Conservation (phyloP, 2,888 invertebrate species). For the Morpho deidamia region DNA sequence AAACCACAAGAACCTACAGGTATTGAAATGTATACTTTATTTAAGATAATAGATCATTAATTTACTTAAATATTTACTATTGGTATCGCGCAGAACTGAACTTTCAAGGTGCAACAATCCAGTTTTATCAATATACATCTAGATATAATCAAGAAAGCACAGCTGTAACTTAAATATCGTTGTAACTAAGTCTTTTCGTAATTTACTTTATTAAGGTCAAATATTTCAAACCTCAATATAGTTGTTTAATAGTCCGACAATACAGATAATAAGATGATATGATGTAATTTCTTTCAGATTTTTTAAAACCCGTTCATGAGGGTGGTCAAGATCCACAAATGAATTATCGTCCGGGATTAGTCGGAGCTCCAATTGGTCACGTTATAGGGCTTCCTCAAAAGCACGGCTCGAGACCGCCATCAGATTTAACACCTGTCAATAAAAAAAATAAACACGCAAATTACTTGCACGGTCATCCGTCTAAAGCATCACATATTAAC, state of each 20-base stretch:
- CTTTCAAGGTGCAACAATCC: conserved; percentile 14
- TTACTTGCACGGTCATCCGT: not conserved
- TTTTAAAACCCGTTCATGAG: conserved; percentile 62
- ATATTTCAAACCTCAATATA: not conserved
- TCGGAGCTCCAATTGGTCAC: conserved; percentile 52
- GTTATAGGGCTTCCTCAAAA: conserved; percentile 50
- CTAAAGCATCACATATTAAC: conserved; percentile 1
- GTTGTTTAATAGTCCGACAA: too few species aligned
- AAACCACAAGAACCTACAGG: conserved; percentile 49
- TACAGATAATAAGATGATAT: too few species aligned
- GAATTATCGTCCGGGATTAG: conserved; percentile 48
- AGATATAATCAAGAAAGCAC: not conserved
- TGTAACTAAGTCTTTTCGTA: not conserved
- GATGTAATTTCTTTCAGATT: conserved; percentile 33
- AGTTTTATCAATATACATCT: not conserved
- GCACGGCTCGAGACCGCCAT: conserved; percentile 34
- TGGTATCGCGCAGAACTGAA: conserved; percentile 3
- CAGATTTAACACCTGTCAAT: conserved; percentile 20
- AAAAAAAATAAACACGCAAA: conserved; percentile 20
- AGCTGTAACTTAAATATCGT: not conserved
- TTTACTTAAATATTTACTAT: not conserved
- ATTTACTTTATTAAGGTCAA: not conserved
- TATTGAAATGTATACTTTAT: conserved; percentile 20
- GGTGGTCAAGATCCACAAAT: conserved; percentile 34
- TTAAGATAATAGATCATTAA: not conserved